Percentiles rank a stretch among this genome's conserved stretches.
Evolutionary conservation across 2,888 invertebrate genomes (phyloP).

Genomic region (Hybos culiciformis): DNA sequence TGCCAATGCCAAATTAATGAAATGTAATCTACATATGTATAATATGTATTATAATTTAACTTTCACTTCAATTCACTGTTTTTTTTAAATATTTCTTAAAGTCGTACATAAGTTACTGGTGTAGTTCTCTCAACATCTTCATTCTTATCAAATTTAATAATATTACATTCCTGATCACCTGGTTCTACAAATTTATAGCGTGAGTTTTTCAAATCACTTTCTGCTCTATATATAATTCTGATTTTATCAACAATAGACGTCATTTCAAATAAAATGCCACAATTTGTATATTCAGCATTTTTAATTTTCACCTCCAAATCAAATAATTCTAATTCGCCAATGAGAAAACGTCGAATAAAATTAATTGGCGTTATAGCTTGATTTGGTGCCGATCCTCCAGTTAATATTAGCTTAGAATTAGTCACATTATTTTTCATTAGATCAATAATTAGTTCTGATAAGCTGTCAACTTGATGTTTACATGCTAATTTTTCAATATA

Average conservation of each 20-base stretch:
- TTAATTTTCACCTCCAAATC: constrained; percentile 5
- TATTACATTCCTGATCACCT: not conserved
- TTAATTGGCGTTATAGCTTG: not conserved
- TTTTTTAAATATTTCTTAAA: not conserved
- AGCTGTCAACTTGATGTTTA: not conserved
- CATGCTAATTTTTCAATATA: not conserved
- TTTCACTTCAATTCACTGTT: too few species aligned
- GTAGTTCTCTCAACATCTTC: too few species aligned
- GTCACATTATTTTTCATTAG: not conserved
- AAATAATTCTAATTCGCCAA: not conserved
- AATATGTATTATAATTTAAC: too few species aligned
- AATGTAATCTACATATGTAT: too few species aligned
- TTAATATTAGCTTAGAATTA: not conserved
- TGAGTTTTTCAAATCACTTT: not conserved
- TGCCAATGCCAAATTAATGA: too few species aligned
- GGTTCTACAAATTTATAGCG: not conserved
- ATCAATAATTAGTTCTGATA: not conserved
- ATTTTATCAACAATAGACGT: constrained; percentile 3
- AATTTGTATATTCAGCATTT: constrained; percentile 1
- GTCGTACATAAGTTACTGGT: not conserved
- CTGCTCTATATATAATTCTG: constrained; percentile 3
- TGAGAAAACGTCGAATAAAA: constrained; percentile 2
- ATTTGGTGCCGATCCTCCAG: not conserved
- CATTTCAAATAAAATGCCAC: constrained; percentile 6
- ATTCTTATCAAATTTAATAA: too few species aligned